A percentile compares a stretch with the other conserved stretches of the same genome.
phyloP scores from a whole-genome alignment of 2,113 vertebrate species.

The Ochotona curzoniae region DNA sequence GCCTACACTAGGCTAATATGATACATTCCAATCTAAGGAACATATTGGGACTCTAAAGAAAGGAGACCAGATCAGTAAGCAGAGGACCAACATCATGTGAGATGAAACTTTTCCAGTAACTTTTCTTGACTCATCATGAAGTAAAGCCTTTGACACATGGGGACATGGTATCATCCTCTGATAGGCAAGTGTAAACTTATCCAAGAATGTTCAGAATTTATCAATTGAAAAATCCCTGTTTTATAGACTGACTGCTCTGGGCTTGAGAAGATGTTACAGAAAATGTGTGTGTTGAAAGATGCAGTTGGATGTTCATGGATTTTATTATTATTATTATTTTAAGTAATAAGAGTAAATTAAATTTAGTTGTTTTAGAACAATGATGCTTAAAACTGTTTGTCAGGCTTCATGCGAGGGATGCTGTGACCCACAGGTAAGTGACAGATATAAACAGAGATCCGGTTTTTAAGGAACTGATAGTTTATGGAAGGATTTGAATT shows the following conservation, averaged over 20 bases:
- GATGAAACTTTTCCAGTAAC: not conserved
- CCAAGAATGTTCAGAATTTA: not conserved
- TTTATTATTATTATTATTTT: not conserved
- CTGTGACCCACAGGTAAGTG: not conserved
- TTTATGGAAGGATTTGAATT: not conserved
- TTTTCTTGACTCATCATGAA: not conserved
- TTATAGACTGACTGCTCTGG: not conserved
- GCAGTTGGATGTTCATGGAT: not conserved
- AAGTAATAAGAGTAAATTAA: not conserved
- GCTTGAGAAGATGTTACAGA: not conserved
- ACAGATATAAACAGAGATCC: not conserved
- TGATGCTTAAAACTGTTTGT: not conserved
- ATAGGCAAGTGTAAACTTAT: not conserved
- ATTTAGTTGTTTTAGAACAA: not conserved
- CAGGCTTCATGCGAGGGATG: not conserved
- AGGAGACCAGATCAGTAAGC: not conserved
- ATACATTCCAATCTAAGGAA: not conserved
- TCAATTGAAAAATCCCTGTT: not conserved
- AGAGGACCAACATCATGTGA: not conserved
- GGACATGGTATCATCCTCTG: not conserved
- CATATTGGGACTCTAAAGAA: not conserved
- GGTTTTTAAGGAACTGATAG: not conserved
- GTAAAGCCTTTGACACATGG: not conserved
- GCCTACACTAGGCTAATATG: not conserved
- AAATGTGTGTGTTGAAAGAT: not conserved